A percentile compares a stretch with the other conserved stretches of the same genome.
phyloP scores from a whole-genome alignment of 2,113 vertebrate species.

The Lamprotornis superbus region DNA sequence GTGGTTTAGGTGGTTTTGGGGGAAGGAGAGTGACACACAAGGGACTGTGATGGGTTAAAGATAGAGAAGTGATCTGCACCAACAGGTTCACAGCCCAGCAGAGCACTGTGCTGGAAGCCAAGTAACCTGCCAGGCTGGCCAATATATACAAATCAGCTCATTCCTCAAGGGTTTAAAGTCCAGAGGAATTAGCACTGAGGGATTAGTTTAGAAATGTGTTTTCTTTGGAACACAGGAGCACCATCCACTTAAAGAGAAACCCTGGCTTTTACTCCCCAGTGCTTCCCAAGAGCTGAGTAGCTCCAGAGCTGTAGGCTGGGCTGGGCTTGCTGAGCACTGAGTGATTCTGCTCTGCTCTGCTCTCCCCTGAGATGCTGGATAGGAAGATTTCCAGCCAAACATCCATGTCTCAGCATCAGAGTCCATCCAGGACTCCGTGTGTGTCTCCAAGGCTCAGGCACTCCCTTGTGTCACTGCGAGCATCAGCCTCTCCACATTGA shows the following conservation, averaged over 20 bases:
- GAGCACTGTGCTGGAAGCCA: neutral
- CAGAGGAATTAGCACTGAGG: conserved; percentile 37
- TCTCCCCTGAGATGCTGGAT: neutral
- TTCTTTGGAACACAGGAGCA: conserved; percentile 20
- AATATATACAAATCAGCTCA: conserved; percentile 39
- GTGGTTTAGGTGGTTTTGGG: neutral
- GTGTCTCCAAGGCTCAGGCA: neutral
- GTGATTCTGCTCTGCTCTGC: neutral
- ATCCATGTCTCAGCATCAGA: neutral
- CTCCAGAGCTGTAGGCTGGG: neutral
- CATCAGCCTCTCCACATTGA: neutral
- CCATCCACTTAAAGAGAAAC: neutral
- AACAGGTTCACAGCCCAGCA: neutral
- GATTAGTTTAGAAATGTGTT: conserved; percentile 37
- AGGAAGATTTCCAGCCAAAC: neutral
- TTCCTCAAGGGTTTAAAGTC: conserved; percentile 37
- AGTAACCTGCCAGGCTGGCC: conserved; percentile 11
- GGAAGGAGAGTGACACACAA: neutral
- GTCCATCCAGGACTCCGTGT: neutral
- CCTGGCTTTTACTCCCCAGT: neutral
- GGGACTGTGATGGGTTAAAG: neutral
- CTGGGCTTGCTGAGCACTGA: neutral
- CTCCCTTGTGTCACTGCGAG: neutral
- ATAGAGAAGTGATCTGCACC: neutral
- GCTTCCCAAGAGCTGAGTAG: neutral